These are phyloP conservation scores for Oophaga sylvatica DNA, from an alignment of 2,797 vertebrate species.

Conservation along the genomic window DNA sequence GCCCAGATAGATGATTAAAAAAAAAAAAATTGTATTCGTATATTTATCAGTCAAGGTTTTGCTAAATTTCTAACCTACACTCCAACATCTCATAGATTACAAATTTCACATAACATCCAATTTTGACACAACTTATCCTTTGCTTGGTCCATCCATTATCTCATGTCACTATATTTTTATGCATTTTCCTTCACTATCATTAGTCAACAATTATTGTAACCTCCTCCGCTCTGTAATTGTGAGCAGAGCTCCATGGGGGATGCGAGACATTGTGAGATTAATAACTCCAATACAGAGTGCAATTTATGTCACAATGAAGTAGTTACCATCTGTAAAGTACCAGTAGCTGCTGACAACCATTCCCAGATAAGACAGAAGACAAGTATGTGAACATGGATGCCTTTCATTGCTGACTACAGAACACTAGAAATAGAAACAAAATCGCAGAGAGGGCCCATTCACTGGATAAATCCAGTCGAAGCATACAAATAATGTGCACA, in stretches of 20 bases:
- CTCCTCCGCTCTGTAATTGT: neutral
- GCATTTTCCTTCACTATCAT: neutral
- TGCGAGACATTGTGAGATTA: slow-evolving; percentile 1
- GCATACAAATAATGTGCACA: neutral
- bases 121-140: neutral
- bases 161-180: neutral
- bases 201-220: slow-evolving; percentile 7
- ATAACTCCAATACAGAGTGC: slow-evolving; percentile 2
- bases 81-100: neutral
- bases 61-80: neutral
- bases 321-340: slow-evolving; percentile 3
- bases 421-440: neutral
- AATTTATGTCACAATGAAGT: slow-evolving; percentile 31
- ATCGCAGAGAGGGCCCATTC: neutral
- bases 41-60: neutral
- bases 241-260: neutral
- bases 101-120: neutral
- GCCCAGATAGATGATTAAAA: too few relatives aligned
- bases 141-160: neutral
- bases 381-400: neutral
- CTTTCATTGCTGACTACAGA: slow-evolving; percentile 9
- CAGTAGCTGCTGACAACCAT: slow-evolving; percentile 4
- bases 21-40: too few relatives aligned
- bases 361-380: neutral
- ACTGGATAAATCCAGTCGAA: neutral